phyloP scores from a whole-genome alignment of 1,140 invertebrate species.

The Magallana gigas region DNA sequence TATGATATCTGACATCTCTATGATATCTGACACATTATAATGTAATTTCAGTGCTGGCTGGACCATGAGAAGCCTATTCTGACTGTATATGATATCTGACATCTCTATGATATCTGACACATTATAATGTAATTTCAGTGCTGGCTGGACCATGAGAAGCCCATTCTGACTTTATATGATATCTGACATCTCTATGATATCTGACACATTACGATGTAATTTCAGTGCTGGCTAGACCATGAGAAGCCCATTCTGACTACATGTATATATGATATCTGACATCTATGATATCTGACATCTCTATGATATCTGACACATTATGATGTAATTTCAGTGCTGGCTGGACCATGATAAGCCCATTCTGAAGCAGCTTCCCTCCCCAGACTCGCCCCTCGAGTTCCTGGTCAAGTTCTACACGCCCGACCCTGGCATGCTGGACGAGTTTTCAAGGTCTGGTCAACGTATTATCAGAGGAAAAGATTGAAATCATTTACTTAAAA shows the following conservation, averaged over 20 bases:
- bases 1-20: slow-evolving; percentile 88
- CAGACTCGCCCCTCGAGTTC: slow-evolving; percentile 78
- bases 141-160: slow-evolving; percentile 99
- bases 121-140: slow-evolving; percentile 83
- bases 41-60: too few relatives aligned
- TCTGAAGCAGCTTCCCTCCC: slow-evolving; percentile 94
- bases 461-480: background rate
- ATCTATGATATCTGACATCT: background rate
- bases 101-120: background rate
- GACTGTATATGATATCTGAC: background rate
- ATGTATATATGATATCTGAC: background rate
- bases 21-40: too few relatives aligned
- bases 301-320: background rate
- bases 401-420: slow-evolving; percentile 99
- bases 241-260: too few relatives aligned
- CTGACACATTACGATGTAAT: too few relatives aligned
- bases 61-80: too few relatives aligned
- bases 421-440: slow-evolving; percentile 97
- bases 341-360: slow-evolving; percentile 98
- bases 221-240: too few relatives aligned
- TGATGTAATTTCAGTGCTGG: slow-evolving; percentile 89
- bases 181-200: slow-evolving; percentile 87
- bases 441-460: slow-evolving; percentile 89
- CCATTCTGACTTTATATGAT: slow-evolving; percentile 94
- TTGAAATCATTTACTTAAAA: too few relatives aligned